phyloP scores from a whole-genome alignment of 2,888 invertebrate species.

The Volucella inanis region DNA sequence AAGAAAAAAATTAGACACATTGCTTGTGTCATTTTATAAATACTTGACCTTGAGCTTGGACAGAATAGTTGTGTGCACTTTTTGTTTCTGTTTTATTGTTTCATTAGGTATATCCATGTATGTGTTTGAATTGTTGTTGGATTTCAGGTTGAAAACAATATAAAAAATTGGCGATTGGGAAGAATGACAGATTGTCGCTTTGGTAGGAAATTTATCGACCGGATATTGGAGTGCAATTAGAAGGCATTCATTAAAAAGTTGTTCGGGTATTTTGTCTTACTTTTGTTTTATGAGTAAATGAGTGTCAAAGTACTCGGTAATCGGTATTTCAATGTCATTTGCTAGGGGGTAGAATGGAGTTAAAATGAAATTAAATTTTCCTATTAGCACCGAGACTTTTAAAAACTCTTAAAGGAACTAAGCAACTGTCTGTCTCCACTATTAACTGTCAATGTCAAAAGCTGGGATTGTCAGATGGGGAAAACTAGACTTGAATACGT shows the following conservation, averaged over 20 bases:
- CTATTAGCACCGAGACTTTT: no score
- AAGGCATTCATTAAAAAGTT: neutral
- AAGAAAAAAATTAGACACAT: slow-evolving; percentile 30
- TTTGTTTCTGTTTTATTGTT: slow-evolving; percentile 27
- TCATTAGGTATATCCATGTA: neutral
- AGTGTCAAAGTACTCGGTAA: no score
- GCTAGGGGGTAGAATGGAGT: no score
- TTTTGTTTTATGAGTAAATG: no score
- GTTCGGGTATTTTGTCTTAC: no score
- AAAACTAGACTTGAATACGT: no score
- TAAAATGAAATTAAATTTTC: no score
- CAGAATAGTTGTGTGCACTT: slow-evolving; percentile 58
- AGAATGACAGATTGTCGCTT: slow-evolving; percentile 40
- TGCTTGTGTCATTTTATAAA: slow-evolving; percentile 44
- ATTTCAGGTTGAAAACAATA: slow-evolving; percentile 12
- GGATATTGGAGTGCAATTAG: slow-evolving; percentile 46
- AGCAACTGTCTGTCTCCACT: no score
- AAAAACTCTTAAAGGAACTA: no score
- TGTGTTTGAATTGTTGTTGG: neutral
- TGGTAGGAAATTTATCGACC: slow-evolving; percentile 12
- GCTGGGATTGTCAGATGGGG: no score
- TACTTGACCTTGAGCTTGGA: slow-evolving; percentile 58
- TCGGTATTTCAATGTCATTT: no score
- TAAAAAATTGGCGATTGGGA: slow-evolving; percentile 5
- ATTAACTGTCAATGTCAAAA: no score